Percentiles rank a stretch among this genome's conserved stretches.
These are phyloP conservation scores for Dipodomys merriami DNA, from an alignment of 2,113 vertebrate genomes.

Conservation along the genomic window DNA sequence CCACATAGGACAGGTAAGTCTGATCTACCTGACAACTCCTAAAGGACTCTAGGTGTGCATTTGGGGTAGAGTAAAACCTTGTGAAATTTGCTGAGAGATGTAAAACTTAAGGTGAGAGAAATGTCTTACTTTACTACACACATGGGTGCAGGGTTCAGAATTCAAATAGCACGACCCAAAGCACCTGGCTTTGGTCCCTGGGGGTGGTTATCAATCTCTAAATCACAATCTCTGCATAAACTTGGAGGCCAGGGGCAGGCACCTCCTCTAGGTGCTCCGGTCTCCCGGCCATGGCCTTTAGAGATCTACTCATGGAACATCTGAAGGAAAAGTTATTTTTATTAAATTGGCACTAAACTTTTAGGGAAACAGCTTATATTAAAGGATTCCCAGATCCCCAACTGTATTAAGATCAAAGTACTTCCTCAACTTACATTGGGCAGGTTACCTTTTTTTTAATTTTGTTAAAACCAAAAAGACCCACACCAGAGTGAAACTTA, in stretches of 20 bases:
- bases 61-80: not conserved
- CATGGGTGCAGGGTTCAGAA: slow-evolving; percentile 9
- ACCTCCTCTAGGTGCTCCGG: not conserved
- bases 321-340: not conserved
- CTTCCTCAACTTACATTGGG: slow-evolving; percentile 14
- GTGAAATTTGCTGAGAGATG: not conserved
- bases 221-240: not conserved
- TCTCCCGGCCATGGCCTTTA: not conserved
- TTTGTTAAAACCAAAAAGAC: not conserved
- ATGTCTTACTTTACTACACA: slow-evolving; percentile 10
- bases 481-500: not conserved
- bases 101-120: slow-evolving; percentile 33
- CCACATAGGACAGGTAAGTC: not conserved
- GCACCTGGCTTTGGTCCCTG: not conserved
- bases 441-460: not conserved
- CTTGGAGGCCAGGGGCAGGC: not conserved
- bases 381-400: not conserved
- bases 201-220: not conserved
- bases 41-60: not conserved
- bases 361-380: not conserved
- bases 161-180: slow-evolving; percentile 37
- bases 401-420: not conserved
- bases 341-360: not conserved
- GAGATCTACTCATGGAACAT: not conserved
- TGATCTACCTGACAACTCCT: not conserved